Conservation (phyloP, 1,140 invertebrate species). For the Cydia strobilella region DNA sequence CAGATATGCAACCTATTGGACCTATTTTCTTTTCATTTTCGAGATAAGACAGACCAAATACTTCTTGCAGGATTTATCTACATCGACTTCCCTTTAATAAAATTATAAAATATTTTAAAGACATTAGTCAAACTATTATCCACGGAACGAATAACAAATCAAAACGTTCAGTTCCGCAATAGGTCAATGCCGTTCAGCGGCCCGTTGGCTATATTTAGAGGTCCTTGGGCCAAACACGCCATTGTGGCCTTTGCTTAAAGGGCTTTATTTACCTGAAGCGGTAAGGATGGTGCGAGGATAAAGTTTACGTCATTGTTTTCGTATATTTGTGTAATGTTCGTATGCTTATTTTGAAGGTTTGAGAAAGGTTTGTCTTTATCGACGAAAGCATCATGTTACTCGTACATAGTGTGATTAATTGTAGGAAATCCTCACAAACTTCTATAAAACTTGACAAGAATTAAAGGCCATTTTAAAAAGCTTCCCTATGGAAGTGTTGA, state of each 20-base stretch:
- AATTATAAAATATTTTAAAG: not conserved
- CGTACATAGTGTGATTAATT: no score
- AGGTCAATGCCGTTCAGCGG: slow-evolving; percentile 15
- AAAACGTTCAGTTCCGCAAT: not conserved
- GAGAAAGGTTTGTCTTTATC: not conserved
- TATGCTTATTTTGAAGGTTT: not conserved
- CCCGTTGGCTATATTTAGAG: slow-evolving; percentile 12
- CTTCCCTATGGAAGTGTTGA: no score
- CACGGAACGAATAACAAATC: not conserved
- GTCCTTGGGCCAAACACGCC: slow-evolving; percentile 15
- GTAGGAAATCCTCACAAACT: no score
- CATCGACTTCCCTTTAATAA: no score
- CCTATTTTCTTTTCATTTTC: no score
- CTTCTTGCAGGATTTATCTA: no score
- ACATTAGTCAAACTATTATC: not conserved
- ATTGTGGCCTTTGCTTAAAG: not conserved
- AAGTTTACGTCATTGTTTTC: not conserved
- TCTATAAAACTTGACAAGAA: no score
- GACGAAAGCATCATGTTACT: no score
- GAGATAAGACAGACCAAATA: no score
- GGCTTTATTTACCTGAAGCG: not conserved
- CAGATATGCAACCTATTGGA: no score
- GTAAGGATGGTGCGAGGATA: not conserved
- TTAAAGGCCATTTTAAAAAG: no score
- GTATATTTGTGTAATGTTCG: not conserved